Evolutionary conservation across 2,113 vertebrate genomes (phyloP), one percentile per base, ranked within the genome.

Genomic region (Scortum barcoo): DNA sequence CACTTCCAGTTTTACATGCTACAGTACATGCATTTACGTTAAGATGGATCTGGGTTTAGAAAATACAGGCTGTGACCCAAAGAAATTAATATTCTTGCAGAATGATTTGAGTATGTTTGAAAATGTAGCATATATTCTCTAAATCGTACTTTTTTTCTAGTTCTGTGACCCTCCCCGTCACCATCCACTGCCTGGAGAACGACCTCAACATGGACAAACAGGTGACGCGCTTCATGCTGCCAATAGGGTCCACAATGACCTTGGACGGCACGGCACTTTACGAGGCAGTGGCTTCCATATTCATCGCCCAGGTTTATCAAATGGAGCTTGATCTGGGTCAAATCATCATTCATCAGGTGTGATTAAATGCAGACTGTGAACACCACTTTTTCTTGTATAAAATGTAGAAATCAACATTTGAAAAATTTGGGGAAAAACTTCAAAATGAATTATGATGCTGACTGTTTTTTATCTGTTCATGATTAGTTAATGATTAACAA

Each of bases 191-290:
- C 90, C 90, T 97, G 83, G 96, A 98, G 74, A 95, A 97, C 74
- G 97, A 96, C 86, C 96, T 96, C 1, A 95, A 96, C 0, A 95
- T 98, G 78, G 96, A 98, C 81, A 96, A 96, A 40, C 94, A 95
- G 67, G 95, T 97, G 90, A 97, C 97, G 0, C 94, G 96, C 51
- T 97, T 97, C 19, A 95, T 98, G 33, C 86, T 97, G 56, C 97
- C 97, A 0, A 94, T 97, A 78, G 97, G 96, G 17, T 96, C 97
- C 81, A 97, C 96, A 0, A 94, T 97, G 84, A 97, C 97, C 87
- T 96, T 97, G 97, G 96, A 98, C 0, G 97, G 97, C 67, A 98
- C 97, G 0, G 97, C 97, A 0, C 93, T 97, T 12, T 98, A 97
- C 0, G 97, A 98, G 89, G 97, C 97, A 46, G 91, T 98, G 57